These are phyloP conservation scores for Brachionus rotundiformis DNA, from an alignment of 1,140 invertebrate species.

Conservation along the genomic window DNA sequence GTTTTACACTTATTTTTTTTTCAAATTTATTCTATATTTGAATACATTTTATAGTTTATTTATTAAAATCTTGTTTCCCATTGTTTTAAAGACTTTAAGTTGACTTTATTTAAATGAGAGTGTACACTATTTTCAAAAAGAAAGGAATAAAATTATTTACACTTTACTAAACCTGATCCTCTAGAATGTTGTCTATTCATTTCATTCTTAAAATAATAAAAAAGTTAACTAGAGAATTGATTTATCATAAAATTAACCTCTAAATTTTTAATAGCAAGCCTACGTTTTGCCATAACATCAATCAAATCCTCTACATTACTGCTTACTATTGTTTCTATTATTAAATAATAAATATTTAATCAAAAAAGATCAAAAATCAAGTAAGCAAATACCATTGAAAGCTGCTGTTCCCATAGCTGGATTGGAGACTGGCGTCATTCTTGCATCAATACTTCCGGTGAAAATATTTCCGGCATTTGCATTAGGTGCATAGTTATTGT, in stretches of 20 bases:
- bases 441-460: neutral
- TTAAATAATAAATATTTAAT: neutral
- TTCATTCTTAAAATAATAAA: slow-evolving; percentile 4
- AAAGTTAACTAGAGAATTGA: neutral
- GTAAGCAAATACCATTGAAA: slow-evolving; percentile 10
- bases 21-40: too few species aligned
- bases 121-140: neutral
- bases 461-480: neutral
- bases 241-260: neutral
- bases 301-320: slow-evolving; percentile 42
- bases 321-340: slow-evolving; percentile 34
- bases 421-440: slow-evolving; percentile 14
- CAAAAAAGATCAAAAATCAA: neutral
- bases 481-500: neutral
- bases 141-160: neutral
- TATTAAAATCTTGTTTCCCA: too few species aligned
- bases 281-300: slow-evolving; percentile 37
- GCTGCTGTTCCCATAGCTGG: neutral
- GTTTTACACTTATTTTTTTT: too few species aligned
- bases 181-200: slow-evolving; percentile 40
- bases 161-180: slow-evolving; percentile 5
- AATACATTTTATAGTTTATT: neutral
- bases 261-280: slow-evolving; percentile 42
- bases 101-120: too few species aligned
- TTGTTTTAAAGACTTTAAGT: too few species aligned